phyloP scores from a whole-genome alignment of 2,797 vertebrate genomes.

The Sparus aurata region DNA sequence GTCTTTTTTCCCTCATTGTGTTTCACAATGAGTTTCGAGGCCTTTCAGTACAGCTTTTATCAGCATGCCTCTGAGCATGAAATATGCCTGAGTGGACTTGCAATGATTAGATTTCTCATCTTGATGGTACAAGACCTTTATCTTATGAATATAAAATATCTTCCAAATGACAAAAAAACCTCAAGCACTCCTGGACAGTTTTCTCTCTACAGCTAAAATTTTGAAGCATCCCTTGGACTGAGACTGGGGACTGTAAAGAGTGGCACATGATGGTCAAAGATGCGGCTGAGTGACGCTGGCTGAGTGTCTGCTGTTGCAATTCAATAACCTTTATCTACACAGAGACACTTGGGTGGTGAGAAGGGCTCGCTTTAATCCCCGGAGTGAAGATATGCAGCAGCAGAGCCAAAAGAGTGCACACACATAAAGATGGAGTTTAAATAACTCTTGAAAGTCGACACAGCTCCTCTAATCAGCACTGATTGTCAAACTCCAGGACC shows the following conservation, averaged over 20 bases:
- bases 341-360: conserved; percentile 26
- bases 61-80: conserved; percentile 38
- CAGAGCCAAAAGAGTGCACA: not conserved
- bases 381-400: conserved; percentile 29
- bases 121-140: conserved; percentile 48
- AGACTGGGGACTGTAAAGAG: not conserved
- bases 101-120: conserved; percentile 46
- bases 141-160: conserved; percentile 56
- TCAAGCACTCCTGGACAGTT: conserved; percentile 28
- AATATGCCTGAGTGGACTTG: conserved; percentile 48
- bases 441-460: conserved; percentile 32
- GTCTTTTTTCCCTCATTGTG: conserved; percentile 26
- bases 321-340: conserved; percentile 48
- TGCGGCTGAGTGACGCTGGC: conserved; percentile 8
- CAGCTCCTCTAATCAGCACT: conserved; percentile 57
- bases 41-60: conserved; percentile 45
- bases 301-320: conserved; percentile 39
- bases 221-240: conserved; percentile 33
- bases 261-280: conserved; percentile 13
- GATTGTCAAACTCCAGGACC: conserved; percentile 55
- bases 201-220: conserved; percentile 12
- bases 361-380: conserved; percentile 37
- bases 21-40: conserved; percentile 50
- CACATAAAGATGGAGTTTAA: conserved; percentile 35
- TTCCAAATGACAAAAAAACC: conserved; percentile 22